These are phyloP conservation scores for Oeneis ivallda DNA, from an alignment of 2,888 invertebrate genomes.

Conservation along the genomic window DNA sequence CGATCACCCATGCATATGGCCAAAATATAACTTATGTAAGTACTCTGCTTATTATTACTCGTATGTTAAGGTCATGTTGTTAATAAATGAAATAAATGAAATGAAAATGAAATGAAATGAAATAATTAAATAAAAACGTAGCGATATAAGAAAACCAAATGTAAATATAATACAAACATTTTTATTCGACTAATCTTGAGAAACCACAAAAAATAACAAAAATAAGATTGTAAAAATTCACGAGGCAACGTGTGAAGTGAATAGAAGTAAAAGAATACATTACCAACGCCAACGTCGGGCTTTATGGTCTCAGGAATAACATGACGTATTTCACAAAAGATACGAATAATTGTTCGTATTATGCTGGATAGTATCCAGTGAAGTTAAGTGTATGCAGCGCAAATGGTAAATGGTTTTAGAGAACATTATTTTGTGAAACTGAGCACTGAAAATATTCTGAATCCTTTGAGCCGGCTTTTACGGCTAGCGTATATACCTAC, in stretches of 20 bases:
- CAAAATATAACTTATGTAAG: too few relatives aligned
- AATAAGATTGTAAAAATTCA: slow-evolving; percentile 15
- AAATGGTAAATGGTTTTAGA: slow-evolving; percentile 15
- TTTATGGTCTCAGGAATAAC: slow-evolving; percentile 21
- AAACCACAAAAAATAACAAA: slow-evolving; percentile 8
- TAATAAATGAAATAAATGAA: too few relatives aligned
- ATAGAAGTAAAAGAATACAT: slow-evolving; percentile 18
- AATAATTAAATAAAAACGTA: too few relatives aligned
- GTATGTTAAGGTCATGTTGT: too few relatives aligned
- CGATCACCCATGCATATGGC: too few relatives aligned
- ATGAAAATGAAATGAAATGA: too few relatives aligned
- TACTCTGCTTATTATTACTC: too few relatives aligned
- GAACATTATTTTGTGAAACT: slow-evolving; percentile 15
- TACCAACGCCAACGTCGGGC: slow-evolving; percentile 5
- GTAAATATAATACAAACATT: not conserved
- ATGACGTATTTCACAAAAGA: slow-evolving; percentile 21
- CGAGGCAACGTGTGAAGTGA: slow-evolving; percentile 11
- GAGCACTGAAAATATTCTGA: slow-evolving; percentile 6
- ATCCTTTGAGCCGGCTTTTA: slow-evolving; percentile 1
- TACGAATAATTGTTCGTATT: slow-evolving; percentile 20
- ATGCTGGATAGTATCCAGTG: slow-evolving; percentile 10
- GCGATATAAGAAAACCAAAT: not conserved
- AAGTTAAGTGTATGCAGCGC: slow-evolving; percentile 10
- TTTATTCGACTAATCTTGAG: slow-evolving; percentile 1
- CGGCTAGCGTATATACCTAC: not conserved